Percentiles rank a stretch among this genome's conserved stretches.
phyloP scores from a whole-genome alignment of 1,140 invertebrate genomes.

The Drosophila sproati region DNA sequence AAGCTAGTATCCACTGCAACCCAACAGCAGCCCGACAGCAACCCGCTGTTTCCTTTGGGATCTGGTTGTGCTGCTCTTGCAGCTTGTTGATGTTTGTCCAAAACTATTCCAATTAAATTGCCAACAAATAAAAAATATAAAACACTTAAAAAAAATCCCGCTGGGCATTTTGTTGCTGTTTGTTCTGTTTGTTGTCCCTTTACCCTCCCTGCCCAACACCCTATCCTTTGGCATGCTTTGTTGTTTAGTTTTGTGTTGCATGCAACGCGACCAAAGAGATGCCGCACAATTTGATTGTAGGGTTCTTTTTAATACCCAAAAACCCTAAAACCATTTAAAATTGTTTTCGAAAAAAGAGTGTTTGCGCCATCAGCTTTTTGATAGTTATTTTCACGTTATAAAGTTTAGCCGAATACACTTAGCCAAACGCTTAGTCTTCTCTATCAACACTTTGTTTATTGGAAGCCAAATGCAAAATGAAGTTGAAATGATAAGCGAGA shows the following conservation, averaged over 20 bases:
- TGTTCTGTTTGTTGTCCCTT: slow-evolving; percentile 22
- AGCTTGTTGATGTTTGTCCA: slow-evolving; percentile 64
- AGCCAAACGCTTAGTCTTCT: too few species aligned
- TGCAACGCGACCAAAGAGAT: slow-evolving; percentile 34
- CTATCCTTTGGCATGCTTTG: slow-evolving; percentile 11
- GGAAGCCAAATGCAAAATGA: too few species aligned
- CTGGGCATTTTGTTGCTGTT: slow-evolving; percentile 56
- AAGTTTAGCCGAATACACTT: too few species aligned
- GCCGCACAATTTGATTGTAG: slow-evolving; percentile 11
- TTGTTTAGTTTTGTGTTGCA: slow-evolving; percentile 49
- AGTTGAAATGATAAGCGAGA: too few species aligned
- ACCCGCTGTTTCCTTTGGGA: neutral
- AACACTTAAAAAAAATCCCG: slow-evolving; percentile 46
- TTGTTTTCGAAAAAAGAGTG: neutral
- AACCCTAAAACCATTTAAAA: neutral
- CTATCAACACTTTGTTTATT: too few species aligned
- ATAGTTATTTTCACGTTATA: too few species aligned
- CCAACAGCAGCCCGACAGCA: neutral
- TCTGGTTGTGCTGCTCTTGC: slow-evolving; percentile 30
- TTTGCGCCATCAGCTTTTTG: too few species aligned
- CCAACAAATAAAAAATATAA: slow-evolving; percentile 36
- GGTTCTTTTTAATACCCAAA: neutral
- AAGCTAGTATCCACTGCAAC: neutral
- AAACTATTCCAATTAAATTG: slow-evolving; percentile 81
- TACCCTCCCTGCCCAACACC: neutral